A percentile compares a stretch with the other conserved stretches of the same genome.
Conservation (phyloP, 2,797 vertebrate species). For the Hephaestus fuliginosus region DNA sequence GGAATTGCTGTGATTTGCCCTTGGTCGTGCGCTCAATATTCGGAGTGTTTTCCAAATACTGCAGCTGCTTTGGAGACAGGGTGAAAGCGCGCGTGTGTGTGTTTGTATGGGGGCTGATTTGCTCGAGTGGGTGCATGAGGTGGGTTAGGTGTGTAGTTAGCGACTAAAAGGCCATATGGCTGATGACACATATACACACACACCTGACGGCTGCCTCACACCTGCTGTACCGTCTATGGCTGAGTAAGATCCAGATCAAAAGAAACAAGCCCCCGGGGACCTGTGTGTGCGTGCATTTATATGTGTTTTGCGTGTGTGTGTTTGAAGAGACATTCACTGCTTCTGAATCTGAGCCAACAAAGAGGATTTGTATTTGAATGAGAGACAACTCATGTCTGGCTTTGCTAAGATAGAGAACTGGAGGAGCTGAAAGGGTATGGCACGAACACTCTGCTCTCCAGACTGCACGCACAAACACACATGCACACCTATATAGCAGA, state of each 20-base stretch:
- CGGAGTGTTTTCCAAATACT: constrained; percentile 53
- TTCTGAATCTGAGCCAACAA: constrained; percentile 72
- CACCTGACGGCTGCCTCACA: constrained; percentile 89
- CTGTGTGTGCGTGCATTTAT: constrained; percentile 55
- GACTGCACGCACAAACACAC: constrained; percentile 18
- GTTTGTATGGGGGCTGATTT: constrained; percentile 59
- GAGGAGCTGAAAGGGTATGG: constrained; percentile 38
- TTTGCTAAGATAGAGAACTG: constrained; percentile 38
- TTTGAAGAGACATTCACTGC: constrained; percentile 69
- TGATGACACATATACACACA: constrained; percentile 73
- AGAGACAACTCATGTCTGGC: constrained; percentile 68
- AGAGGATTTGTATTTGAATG: constrained; percentile 72
- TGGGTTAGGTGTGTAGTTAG: constrained; percentile 64
- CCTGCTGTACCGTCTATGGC: constrained; percentile 85
- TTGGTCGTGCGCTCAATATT: constrained; percentile 38
- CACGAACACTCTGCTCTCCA: constrained; percentile 26
- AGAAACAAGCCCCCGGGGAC: constrained; percentile 66
- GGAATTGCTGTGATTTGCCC: constrained; percentile 70
- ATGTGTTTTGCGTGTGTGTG: constrained; percentile 49
- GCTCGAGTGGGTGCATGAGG: constrained; percentile 57
- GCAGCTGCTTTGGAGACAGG: constrained; percentile 75
- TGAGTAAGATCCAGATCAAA: constrained; percentile 81
- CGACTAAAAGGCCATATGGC: constrained; percentile 75
- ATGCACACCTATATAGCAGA: constrained; percentile 23
- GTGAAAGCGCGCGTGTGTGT: constrained; percentile 54